Evolutionary conservation across 2,797 vertebrate genomes (phyloP), one percentile per base, ranked within the genome.

Genomic region (Trachops cirrhosus): DNA sequence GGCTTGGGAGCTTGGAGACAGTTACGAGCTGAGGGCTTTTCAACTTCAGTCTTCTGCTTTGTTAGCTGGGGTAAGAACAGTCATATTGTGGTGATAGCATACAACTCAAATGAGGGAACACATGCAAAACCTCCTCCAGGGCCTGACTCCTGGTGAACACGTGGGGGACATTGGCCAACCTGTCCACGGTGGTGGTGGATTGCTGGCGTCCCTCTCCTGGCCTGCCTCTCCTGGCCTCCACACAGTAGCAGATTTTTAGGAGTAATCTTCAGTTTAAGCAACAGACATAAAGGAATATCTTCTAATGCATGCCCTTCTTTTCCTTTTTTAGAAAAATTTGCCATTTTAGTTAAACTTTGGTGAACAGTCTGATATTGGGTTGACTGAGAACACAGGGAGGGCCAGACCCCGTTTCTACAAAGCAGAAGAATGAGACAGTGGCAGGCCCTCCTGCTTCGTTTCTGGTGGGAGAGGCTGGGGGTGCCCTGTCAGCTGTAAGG

Each of bases 71-170:
- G 24, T 29, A 10, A 21, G 22, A 0, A 46, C 7, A 16, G 9
- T 37, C 10, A 14, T 5, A 22, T 2, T 0, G 26, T 26, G 39
- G 6, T 0, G 24, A 3, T 7, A 2, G 6, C 0, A 8, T 34
- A 78, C 39, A 32, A 32, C 44, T 3, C 29, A 14, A 2, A 29
- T 3, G 85, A 83, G 70, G 68, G 7, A 3, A 18, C 24, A 32
- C 29, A 2, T 0, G 4, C 9, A 8, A 11, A 15, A 24, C 34
- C 52, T 73, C 32, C 9, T 9, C 50, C 37, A 15, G 37, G 2
- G 50, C 50, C 68, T 29, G 34, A 10, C 3, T 59, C 22, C 0
- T 2, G 10, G 18, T 50, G 44, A 68, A 6, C 2, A 0, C 4
- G 3, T 29, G 52, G 79, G 75, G 34, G 14, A 5, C 1, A 0